A percentile compares a stretch with the other conserved stretches of the same genome.
Evolutionary conservation across 37 sponge, comb jelly and placozoan species (phyloP).

Genomic region (Theonella swinhoei): DNA sequence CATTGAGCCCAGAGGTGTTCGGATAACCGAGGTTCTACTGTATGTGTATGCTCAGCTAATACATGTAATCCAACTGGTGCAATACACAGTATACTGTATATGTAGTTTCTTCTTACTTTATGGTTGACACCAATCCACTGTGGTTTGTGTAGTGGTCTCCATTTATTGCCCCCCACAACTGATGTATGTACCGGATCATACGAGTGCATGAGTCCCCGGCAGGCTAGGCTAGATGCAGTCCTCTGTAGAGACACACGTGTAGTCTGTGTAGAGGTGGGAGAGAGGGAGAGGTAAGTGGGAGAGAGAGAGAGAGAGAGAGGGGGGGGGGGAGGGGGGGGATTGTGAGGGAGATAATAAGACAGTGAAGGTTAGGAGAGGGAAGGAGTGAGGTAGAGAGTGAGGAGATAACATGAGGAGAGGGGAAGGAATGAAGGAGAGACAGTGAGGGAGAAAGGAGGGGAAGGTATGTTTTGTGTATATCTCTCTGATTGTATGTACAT

Average conservation of each 20-base stretch:
- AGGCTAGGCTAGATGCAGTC: slow-evolving; percentile 38
- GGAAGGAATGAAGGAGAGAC: no score
- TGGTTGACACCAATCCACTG: slow-evolving; percentile 53
- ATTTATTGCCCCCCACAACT: slow-evolving; percentile 24
- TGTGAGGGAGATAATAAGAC: not conserved
- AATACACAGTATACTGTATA: not conserved
- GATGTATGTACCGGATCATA: slow-evolving; percentile 2
- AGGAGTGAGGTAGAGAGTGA: no score
- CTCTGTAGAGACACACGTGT: not conserved
- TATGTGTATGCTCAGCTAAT: no score
- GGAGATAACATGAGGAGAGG: no score
- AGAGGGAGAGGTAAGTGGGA: not conserved
- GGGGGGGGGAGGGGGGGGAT: no score
- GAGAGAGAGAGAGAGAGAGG: not conserved
- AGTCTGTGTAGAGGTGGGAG: slow-evolving; percentile 13
- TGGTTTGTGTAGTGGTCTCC: slow-evolving; percentile 83
- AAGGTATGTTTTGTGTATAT: no score
- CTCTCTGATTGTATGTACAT: no score
- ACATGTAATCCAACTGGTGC: no score
- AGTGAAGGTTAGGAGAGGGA: no score
- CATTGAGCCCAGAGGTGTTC: no score
- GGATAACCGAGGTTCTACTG: no score
- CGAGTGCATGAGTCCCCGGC: slow-evolving; percentile 60
- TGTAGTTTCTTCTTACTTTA: slow-evolving; percentile 25
- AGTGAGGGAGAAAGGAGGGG: not conserved